phyloP scores from a whole-genome alignment of 2,113 vertebrate species.

The Gadus macrocephalus region DNA sequence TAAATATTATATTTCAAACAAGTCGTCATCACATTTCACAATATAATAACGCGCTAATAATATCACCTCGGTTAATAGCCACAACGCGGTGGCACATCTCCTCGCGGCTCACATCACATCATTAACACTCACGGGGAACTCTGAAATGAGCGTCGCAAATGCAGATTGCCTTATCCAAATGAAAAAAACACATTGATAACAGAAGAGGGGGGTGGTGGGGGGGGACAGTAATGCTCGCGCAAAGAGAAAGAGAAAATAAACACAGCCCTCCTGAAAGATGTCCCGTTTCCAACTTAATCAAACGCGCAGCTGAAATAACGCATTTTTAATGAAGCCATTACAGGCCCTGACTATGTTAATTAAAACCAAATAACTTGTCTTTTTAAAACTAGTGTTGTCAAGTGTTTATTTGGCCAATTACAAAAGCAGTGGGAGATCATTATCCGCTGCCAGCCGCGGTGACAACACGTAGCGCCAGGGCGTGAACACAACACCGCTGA shows the following conservation, averaged over 20 bases:
- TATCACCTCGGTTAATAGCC: slow-evolving; percentile 27
- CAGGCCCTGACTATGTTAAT: slow-evolving; percentile 73
- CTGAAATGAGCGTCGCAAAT: slow-evolving; percentile 55
- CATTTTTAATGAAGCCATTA: slow-evolving; percentile 77
- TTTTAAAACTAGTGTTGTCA: slow-evolving; percentile 82
- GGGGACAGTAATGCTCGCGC: slow-evolving; percentile 1
- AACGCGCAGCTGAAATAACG: slow-evolving; percentile 75
- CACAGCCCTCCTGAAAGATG: slow-evolving; percentile 55
- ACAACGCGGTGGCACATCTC: slow-evolving; percentile 35
- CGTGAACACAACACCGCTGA: slow-evolving; percentile 64
- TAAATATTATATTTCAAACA: slow-evolving; percentile 14
- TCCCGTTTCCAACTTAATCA: slow-evolving; percentile 64
- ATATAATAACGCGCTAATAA: slow-evolving; percentile 20
- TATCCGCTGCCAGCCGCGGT: slow-evolving; percentile 76
- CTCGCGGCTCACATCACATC: slow-evolving; percentile 38
- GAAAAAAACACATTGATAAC: slow-evolving; percentile 57
- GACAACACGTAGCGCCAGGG: slow-evolving; percentile 66
- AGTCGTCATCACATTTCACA: slow-evolving; percentile 6
- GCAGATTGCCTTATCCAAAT: slow-evolving; percentile 36
- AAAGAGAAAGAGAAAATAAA: slow-evolving; percentile 66
- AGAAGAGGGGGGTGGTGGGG: slow-evolving; percentile 32
- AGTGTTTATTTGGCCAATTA: slow-evolving; percentile 98
- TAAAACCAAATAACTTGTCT: slow-evolving; percentile 79
- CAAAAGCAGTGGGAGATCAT: slow-evolving; percentile 98
- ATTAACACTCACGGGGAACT: slow-evolving; percentile 50